Percentiles rank a stretch among this genome's conserved stretches.
These are phyloP conservation scores for Ceuthmochares aereus DNA, from an alignment of 2,113 vertebrate species.

Conservation along the genomic window DNA sequence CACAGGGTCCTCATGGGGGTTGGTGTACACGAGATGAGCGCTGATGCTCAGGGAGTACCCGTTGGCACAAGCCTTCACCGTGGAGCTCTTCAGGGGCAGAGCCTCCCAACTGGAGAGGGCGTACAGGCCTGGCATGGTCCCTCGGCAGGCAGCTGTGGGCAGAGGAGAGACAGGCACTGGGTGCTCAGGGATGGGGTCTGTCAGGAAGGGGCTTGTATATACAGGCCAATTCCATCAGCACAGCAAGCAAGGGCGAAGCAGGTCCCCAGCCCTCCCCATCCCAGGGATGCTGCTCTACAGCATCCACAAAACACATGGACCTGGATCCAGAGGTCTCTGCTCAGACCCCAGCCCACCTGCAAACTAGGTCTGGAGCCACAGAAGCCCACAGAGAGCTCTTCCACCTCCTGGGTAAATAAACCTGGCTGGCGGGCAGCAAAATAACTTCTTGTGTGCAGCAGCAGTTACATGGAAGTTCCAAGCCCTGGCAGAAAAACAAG, in stretches of 20 bases:
- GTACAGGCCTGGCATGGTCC: constrained; percentile 91
- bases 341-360: background rate
- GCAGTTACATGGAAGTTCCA: background rate
- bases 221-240: background rate
- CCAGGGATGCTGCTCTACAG: background rate
- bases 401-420: background rate
- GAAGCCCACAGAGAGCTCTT: background rate
- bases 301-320: background rate
- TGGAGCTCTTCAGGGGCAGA: constrained; percentile 89
- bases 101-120: constrained; percentile 89
- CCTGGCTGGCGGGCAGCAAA: background rate
- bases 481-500: background rate
- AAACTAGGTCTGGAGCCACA: background rate
- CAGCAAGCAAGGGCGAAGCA: background rate
- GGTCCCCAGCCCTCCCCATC: background rate
- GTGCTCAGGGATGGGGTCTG: background rate
- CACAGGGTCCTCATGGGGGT: constrained; percentile 84
- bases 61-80: constrained; percentile 90
- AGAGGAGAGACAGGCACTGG: background rate
- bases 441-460: background rate
- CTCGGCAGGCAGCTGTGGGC: background rate
- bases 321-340: background rate
- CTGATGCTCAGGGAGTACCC: constrained; percentile 90
- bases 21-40: constrained; percentile 87
- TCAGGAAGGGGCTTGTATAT: background rate